Evolutionary conservation across 2,888 invertebrate genomes (phyloP).

Genomic region (Polydrusus pterygomalis): DNA sequence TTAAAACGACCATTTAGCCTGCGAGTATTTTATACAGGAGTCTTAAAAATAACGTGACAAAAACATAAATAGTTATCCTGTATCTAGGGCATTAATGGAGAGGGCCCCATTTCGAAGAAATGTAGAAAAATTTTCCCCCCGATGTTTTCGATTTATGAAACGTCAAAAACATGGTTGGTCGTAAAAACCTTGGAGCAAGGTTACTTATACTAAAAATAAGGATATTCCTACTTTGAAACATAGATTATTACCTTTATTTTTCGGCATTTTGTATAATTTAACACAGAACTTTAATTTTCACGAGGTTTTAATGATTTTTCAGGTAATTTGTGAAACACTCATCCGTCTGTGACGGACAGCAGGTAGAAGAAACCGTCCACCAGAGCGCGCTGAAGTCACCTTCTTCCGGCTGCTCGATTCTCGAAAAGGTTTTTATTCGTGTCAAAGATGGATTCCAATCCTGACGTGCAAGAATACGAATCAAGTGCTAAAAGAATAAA

Average conservation of each 20-base stretch:
- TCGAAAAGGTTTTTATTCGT: conserved; percentile 67
- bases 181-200: conserved; percentile 15
- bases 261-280: conserved; percentile 72
- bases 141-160: conserved; percentile 2
- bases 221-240: neutral
- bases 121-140: neutral
- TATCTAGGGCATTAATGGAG: conserved; percentile 4
- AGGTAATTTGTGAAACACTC: conserved; percentile 55
- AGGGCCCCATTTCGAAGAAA: conserved; percentile 15
- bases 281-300: conserved; percentile 41
- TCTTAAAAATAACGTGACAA: neutral
- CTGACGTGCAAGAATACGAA: conserved; percentile 71
- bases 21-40: neutral
- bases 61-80: neutral
- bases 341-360: conserved; percentile 58
- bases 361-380: conserved; percentile 47
- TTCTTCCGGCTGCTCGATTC: conserved; percentile 63
- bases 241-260: conserved; percentile 75
- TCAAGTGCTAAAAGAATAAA: conserved; percentile 71
- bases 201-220: neutral
- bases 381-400: conserved; percentile 60
- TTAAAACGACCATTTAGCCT: neutral
- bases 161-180: conserved; percentile 19
- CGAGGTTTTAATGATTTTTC: conserved; percentile 52
- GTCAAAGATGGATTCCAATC: conserved; percentile 73